Evolutionary conservation across 2,797 vertebrate species (phyloP).

Genomic region (Semaprochilodus insignis): DNA sequence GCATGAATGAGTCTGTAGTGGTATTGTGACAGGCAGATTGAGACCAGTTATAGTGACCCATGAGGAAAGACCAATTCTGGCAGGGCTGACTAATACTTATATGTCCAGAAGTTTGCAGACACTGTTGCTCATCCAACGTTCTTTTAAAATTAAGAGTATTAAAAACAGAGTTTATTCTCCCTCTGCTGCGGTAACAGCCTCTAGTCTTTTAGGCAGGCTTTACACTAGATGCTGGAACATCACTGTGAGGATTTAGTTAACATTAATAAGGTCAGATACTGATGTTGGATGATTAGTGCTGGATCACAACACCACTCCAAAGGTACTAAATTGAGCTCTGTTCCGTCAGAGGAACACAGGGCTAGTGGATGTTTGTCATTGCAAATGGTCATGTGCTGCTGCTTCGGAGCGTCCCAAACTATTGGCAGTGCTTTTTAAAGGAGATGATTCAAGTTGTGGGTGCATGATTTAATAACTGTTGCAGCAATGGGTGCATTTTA

Average conservation of each 20-base stretch:
- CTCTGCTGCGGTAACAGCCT: background rate
- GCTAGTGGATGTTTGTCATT: background rate
- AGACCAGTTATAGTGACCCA: background rate
- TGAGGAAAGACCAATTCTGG: background rate
- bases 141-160: background rate
- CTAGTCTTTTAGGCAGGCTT: background rate
- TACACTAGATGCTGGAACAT: background rate
- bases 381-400: background rate
- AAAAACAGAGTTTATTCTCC: background rate
- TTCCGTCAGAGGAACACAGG: background rate
- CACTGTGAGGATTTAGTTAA: no score
- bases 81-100: background rate
- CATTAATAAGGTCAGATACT: background rate
- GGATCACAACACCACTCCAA: background rate
- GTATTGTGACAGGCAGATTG: background rate
- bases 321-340: background rate
- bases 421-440: background rate
- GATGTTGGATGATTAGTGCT: background rate
- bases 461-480: background rate
- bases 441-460: background rate
- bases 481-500: background rate
- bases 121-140: background rate
- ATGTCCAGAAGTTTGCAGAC: background rate
- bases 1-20: background rate
- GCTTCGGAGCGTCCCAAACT: background rate